These are phyloP conservation scores for Scaptomyza parva DNA, from an alignment of 2,888 invertebrate genomes.

Conservation along the genomic window DNA sequence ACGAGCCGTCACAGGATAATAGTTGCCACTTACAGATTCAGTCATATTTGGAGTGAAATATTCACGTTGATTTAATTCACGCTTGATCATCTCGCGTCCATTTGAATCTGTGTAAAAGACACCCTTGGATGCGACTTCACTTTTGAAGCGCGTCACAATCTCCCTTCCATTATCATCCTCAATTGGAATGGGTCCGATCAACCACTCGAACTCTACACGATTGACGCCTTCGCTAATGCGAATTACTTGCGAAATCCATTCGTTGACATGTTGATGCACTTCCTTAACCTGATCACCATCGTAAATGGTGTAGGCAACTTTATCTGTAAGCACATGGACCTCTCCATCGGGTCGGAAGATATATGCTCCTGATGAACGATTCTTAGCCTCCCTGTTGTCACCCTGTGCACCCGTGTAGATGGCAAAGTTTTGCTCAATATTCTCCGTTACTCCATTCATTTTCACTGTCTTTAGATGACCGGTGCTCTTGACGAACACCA, in stretches of 20 bases:
- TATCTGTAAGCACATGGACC: slow-evolving; percentile 51
- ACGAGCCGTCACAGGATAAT: slow-evolving; percentile 95
- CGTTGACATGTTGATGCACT: slow-evolving; percentile 85
- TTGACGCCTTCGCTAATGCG: slow-evolving; percentile 88
- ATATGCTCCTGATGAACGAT: slow-evolving; percentile 96
- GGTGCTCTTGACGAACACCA: slow-evolving; percentile 62
- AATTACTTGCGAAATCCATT: slow-evolving; percentile 91
- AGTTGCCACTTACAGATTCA: slow-evolving; percentile 93
- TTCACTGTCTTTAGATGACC: slow-evolving; percentile 66
- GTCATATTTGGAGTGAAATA: slow-evolving; percentile 89
- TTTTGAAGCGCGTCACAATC: slow-evolving; percentile 90
- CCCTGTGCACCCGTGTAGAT: slow-evolving; percentile 91
- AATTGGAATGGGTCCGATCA: slow-evolving; percentile 91
- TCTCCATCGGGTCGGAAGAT: slow-evolving; percentile 90
- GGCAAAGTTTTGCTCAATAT: slow-evolving; percentile 87
- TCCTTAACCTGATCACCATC: slow-evolving; percentile 90
- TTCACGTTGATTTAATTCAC: slow-evolving; percentile 88
- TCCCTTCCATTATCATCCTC: slow-evolving; percentile 91
- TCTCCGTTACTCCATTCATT: slow-evolving; percentile 77
- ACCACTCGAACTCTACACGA: slow-evolving; percentile 90
- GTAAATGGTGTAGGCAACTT: slow-evolving; percentile 69
- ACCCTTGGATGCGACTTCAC: slow-evolving; percentile 87
- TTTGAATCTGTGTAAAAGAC: slow-evolving; percentile 97
- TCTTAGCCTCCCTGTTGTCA: slow-evolving; percentile 86
- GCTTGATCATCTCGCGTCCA: slow-evolving; percentile 92